Evolutionary conservation across 1,140 invertebrate genomes (phyloP).

Genomic region (Euschistus heros): DNA sequence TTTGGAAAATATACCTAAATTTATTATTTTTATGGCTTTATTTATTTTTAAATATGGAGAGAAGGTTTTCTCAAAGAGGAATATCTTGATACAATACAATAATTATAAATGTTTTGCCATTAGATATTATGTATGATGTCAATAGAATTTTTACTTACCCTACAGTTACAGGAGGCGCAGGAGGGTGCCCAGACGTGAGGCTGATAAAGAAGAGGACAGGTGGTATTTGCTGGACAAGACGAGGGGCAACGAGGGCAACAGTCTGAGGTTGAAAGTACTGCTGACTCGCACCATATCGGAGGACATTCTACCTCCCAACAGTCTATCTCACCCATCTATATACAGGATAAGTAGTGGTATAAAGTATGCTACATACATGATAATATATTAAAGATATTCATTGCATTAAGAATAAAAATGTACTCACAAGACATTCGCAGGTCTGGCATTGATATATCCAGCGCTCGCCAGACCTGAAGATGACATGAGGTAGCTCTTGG

Average conservation of each 20-base stretch:
- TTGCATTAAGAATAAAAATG: too few species aligned
- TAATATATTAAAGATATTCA: neutral
- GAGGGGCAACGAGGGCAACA: slow-evolving; percentile 54
- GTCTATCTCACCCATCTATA: slow-evolving; percentile 72
- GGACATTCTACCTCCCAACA: slow-evolving; percentile 82
- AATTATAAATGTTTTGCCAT: too few species aligned
- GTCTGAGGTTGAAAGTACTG: slow-evolving; percentile 49
- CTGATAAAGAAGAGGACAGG: slow-evolving; percentile 11
- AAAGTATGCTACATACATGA: neutral
- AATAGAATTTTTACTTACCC: slow-evolving; percentile 49
- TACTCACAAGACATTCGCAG: slow-evolving; percentile 72
- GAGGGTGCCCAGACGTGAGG: slow-evolving; percentile 32
- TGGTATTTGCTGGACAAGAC: slow-evolving; percentile 2
- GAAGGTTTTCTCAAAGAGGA: neutral
- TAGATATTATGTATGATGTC: too few species aligned
- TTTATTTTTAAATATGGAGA: slow-evolving; percentile 1
- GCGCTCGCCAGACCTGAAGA: slow-evolving; percentile 64
- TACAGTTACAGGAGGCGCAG: slow-evolving; percentile 65
- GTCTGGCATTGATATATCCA: slow-evolving; percentile 86
- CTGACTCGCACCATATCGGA: slow-evolving; percentile 52
- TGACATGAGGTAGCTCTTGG: slow-evolving; percentile 62
- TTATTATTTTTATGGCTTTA: neutral
- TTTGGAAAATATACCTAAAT: too few species aligned
- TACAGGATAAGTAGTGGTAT: neutral
- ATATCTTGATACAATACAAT: neutral